phyloP scores from a whole-genome alignment of 2,888 invertebrate genomes.

The Epiblema foenella region DNA sequence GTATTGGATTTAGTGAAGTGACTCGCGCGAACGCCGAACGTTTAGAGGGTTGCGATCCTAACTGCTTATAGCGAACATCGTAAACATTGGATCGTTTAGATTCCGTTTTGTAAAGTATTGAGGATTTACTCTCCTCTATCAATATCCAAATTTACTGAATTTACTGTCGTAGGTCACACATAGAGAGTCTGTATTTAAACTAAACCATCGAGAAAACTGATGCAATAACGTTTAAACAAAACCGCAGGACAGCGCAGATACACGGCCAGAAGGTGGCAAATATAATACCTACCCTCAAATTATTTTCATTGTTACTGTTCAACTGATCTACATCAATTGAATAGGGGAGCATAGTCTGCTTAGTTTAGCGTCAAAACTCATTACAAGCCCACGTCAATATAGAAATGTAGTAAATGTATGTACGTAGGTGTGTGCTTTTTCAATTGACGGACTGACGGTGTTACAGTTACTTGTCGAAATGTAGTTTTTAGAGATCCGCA shows the following conservation, averaged over 20 bases:
- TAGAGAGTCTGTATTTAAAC: background rate
- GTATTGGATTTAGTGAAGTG: conserved; percentile 84
- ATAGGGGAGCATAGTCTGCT: background rate
- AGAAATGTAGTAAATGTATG: background rate
- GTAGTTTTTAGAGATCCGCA: conserved; percentile 13
- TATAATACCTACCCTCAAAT: background rate
- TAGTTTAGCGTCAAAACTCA: background rate
- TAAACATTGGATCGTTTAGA: conserved; percentile 58
- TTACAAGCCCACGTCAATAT: conserved; percentile 4
- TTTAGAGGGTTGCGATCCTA: conserved; percentile 66
- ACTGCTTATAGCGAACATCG: conserved; percentile 74
- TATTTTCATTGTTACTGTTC: background rate
- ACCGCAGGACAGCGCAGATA: background rate
- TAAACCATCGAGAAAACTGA: background rate
- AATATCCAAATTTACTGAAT: conserved; percentile 27
- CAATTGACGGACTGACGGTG: conserved; percentile 35
- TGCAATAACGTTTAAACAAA: background rate
- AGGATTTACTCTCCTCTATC: conserved; percentile 36
- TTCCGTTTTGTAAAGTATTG: conserved; percentile 39
- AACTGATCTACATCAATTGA: background rate
- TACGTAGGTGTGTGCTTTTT: conserved; percentile 14
- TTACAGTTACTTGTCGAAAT: conserved; percentile 28
- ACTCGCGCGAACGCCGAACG: conserved; percentile 72
- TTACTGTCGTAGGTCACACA: conserved; percentile 18
- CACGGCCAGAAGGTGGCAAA: background rate